Percentiles rank a stretch among this genome's conserved stretches.
phyloP scores from a whole-genome alignment of 2,113 vertebrate species.

The Cheirogaleus medius region DNA sequence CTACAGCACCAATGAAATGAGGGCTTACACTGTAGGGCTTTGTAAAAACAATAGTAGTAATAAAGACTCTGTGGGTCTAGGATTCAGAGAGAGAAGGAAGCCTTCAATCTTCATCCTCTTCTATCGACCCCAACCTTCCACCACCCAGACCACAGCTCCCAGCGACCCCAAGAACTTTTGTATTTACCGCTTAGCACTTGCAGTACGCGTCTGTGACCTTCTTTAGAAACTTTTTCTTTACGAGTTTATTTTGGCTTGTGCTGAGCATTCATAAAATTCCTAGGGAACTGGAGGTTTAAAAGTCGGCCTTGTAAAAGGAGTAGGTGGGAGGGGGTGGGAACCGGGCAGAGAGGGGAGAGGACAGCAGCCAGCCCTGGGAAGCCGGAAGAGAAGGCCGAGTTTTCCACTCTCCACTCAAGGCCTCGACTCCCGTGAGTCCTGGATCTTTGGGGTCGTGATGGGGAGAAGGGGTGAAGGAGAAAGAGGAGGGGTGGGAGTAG shows the following conservation, averaged over 20 bases:
- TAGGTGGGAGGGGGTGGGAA: constrained; percentile 82
- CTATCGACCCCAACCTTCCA: constrained; percentile 17
- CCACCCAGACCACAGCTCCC: constrained; percentile 62
- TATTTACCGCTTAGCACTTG: constrained; percentile 86
- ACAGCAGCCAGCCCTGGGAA: constrained; percentile 56
- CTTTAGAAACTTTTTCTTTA: constrained; percentile 88
- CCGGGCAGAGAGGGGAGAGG: not conserved
- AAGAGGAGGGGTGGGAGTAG: not conserved
- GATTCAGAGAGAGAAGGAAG: not conserved
- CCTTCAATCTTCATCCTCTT: not conserved
- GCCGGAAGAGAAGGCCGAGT: not conserved
- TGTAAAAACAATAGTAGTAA: not conserved
- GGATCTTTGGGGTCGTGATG: constrained; percentile 32
- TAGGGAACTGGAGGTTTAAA: constrained; percentile 86
- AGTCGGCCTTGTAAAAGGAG: constrained; percentile 88
- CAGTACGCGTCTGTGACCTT: constrained; percentile 85
- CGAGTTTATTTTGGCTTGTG: constrained; percentile 90
- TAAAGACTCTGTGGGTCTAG: not conserved
- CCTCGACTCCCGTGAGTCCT: not conserved
- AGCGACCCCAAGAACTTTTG: constrained; percentile 75
- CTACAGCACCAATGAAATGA: not conserved
- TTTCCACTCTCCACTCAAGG: constrained; percentile 38
- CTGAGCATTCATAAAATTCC: constrained; percentile 91
- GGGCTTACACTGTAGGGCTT: not conserved
- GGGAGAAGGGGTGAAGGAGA: constrained; percentile 73